These are phyloP conservation scores for Coelogynopora nodosa DNA, from an alignment of 2,888 invertebrate genomes.

Conservation along the genomic window DNA sequence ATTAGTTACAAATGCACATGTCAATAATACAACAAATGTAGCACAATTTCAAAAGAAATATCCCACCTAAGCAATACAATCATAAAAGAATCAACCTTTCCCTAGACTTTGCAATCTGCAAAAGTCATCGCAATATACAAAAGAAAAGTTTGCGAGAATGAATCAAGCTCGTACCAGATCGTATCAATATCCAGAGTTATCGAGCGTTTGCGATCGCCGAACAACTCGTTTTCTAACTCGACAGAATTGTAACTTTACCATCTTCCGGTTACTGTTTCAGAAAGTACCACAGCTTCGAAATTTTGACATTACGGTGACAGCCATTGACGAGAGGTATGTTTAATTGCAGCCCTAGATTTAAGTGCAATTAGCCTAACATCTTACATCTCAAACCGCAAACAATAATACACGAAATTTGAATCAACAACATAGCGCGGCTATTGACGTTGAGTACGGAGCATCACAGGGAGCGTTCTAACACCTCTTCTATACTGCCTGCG, in stretches of 20 bases:
- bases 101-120: conserved; percentile 16
- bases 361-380: neutral
- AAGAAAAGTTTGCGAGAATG: conserved; percentile 10
- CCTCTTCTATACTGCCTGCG: conserved; percentile 22
- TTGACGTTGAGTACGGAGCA: conserved; percentile 1
- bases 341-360: conserved; percentile 5
- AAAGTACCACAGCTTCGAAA: conserved; percentile 19
- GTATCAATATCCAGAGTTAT: neutral
- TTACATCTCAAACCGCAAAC: conserved; percentile 12
- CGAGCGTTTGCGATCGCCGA: neutral
- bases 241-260: conserved; percentile 11
- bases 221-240: neutral
- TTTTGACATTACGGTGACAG: conserved; percentile 10
- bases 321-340: conserved; percentile 7
- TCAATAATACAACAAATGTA: conserved; percentile 5
- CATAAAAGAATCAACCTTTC: conserved; percentile 28
- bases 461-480: neutral
- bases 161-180: neutral
- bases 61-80: neutral
- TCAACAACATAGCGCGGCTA: neutral
- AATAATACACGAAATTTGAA: neutral
- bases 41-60: conserved; percentile 16
- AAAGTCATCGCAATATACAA: conserved; percentile 17
- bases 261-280: neutral
- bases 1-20: neutral